These are phyloP conservation scores for Drosophila algonquin DNA, from an alignment of 2,888 invertebrate genomes.

Conservation along the genomic window DNA sequence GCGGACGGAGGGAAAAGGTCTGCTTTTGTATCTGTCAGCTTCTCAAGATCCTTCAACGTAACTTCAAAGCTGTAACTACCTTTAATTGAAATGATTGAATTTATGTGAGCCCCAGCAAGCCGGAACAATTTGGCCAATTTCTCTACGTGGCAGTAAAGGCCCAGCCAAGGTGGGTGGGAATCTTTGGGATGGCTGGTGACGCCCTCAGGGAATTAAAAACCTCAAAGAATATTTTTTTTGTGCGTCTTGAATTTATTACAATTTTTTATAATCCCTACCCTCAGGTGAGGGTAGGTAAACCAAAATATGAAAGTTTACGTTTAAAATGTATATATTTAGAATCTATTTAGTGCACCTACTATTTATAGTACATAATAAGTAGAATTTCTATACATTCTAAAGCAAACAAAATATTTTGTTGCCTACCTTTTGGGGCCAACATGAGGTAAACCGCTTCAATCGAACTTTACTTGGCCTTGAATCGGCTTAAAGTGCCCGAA, in stretches of 20 bases:
- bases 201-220: not conserved
- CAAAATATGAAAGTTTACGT: not conserved
- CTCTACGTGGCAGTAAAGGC: not conserved
- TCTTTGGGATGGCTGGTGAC: not conserved
- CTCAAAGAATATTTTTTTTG: slow-evolving; percentile 15
- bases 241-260: slow-evolving; percentile 17
- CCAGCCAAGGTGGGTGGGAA: not conserved
- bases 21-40: too few relatives aligned
- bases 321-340: not conserved
- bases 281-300: slow-evolving; percentile 17
- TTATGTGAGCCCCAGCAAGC: not conserved
- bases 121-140: not conserved
- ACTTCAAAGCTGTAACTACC: not conserved
- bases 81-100: not conserved
- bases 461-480: too few relatives aligned
- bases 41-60: not conserved
- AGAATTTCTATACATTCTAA: not conserved
- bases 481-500: slow-evolving; percentile 6
- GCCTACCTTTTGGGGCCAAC: slow-evolving; percentile 24
- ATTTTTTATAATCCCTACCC: slow-evolving; percentile 17
- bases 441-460: too few relatives aligned
- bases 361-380: not conserved
- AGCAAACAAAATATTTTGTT: not conserved
- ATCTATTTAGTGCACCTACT: not conserved
- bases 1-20: too few relatives aligned